These are phyloP conservation scores for Lophura swinhoii DNA, from an alignment of 2,797 vertebrate genomes.

Conservation along the genomic window DNA sequence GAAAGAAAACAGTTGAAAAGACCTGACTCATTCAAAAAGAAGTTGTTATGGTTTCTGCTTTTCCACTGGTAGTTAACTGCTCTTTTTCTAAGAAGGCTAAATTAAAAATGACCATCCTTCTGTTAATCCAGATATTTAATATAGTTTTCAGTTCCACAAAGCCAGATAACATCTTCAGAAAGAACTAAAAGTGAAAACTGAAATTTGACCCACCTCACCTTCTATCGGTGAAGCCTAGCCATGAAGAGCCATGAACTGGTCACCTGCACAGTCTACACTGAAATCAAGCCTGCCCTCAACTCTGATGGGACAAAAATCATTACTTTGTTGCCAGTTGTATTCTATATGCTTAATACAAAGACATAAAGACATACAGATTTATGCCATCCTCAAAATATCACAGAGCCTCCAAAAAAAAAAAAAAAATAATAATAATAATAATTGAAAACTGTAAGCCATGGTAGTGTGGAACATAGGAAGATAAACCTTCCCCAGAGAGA, in stretches of 20 bases:
- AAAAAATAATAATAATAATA: not conserved
- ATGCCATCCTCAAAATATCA: not conserved
- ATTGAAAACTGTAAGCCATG: rapidly evolving
- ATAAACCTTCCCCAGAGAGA: not conserved
- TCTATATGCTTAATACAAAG: not conserved
- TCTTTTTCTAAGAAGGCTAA: not conserved
- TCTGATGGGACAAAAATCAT: not conserved
- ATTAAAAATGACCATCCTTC: not conserved
- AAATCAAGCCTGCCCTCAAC: not conserved
- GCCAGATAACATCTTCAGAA: not conserved
- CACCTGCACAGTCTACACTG: not conserved
- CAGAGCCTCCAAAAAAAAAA: not conserved
- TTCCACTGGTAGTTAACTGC: not conserved
- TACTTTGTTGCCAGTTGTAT: not conserved
- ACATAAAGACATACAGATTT: not conserved
- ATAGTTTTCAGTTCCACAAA: not conserved
- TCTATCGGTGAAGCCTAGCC: not conserved
- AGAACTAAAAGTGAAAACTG: not conserved
- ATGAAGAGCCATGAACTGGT: not conserved
- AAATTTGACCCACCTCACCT: not conserved
- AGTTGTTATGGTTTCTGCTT: not conserved
- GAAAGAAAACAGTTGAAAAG: not conserved
- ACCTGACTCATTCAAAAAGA: not conserved
- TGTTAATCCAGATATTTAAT: not conserved
- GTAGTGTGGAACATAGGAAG: not conserved